phyloP scores from a whole-genome alignment of 2,113 vertebrate genomes.

The Atractosteus spatula region DNA sequence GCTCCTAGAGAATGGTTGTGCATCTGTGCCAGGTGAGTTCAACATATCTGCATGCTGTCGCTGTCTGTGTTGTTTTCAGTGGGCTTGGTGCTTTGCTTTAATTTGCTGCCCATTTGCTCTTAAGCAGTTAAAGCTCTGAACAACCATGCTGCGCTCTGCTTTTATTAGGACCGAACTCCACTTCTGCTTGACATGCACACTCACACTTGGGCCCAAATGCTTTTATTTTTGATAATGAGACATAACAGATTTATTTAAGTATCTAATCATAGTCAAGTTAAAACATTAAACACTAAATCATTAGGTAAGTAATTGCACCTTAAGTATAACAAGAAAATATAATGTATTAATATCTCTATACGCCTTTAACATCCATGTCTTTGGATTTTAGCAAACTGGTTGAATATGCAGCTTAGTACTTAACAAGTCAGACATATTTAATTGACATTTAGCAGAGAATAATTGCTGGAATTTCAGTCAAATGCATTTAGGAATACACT shows the following conservation, averaged over 20 bases:
- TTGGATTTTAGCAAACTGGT: too few species aligned
- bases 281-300: too few species aligned
- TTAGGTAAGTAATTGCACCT: too few species aligned
- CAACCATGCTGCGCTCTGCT: not conserved
- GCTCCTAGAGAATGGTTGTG: conserved; percentile 95
- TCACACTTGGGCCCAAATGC: not conserved
- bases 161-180: too few species aligned
- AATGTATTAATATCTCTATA: conserved; percentile 1
- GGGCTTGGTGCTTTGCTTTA: conserved; percentile 9
- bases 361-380: not conserved
- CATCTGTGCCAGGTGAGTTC: conserved; percentile 97
- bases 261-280: too few species aligned
- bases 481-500: too few species aligned
- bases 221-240: not conserved
- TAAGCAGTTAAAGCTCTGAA: not conserved
- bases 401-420: too few species aligned
- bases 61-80: conserved; percentile 27
- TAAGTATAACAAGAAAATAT: not conserved
- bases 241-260: not conserved
- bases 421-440: too few species aligned
- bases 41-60: conserved; percentile 73
- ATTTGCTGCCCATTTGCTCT: not conserved
- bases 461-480: too few species aligned
- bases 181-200: too few species aligned
- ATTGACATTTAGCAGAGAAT: too few species aligned